Evolutionary conservation across 2,113 vertebrate genomes (phyloP).

Genomic region (Sialia sialis): DNA sequence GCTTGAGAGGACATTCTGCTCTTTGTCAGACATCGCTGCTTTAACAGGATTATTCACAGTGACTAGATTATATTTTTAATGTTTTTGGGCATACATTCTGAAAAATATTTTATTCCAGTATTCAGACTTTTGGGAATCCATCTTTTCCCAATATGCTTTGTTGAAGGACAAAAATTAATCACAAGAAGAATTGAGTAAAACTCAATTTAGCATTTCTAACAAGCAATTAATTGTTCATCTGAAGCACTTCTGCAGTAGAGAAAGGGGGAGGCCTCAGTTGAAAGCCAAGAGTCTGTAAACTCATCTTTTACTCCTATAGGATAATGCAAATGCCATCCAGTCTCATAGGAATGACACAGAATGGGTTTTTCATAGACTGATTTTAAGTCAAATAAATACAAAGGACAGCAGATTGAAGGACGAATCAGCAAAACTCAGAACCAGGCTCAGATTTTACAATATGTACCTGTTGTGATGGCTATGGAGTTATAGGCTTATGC

Average conservation of each 20-base stretch:
- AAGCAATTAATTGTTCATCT: neutral
- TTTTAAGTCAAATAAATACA: neutral
- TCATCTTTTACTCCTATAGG: neutral
- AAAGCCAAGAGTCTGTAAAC: neutral
- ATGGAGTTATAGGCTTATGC: neutral
- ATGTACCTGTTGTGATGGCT: neutral
- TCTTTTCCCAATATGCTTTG: neutral
- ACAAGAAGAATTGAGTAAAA: neutral
- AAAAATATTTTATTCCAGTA: neutral
- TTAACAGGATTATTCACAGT: neutral
- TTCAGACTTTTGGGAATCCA: neutral
- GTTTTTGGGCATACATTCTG: fast-evolving
- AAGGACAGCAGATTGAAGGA: neutral
- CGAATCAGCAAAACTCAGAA: neutral
- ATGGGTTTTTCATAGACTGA: neutral
- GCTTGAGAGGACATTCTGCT: neutral
- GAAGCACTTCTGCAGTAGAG: neutral
- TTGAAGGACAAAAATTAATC: neutral
- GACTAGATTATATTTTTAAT: neutral
- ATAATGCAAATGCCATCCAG: neutral
- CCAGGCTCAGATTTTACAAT: neutral
- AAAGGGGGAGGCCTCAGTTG: neutral
- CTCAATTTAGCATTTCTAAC: neutral
- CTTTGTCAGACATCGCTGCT: neutral
- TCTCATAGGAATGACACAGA: neutral